Evolutionary conservation across 2,888 invertebrate genomes (phyloP), one percentile per base, ranked within the genome.

Genomic region (Fabriciana adippe): DNA sequence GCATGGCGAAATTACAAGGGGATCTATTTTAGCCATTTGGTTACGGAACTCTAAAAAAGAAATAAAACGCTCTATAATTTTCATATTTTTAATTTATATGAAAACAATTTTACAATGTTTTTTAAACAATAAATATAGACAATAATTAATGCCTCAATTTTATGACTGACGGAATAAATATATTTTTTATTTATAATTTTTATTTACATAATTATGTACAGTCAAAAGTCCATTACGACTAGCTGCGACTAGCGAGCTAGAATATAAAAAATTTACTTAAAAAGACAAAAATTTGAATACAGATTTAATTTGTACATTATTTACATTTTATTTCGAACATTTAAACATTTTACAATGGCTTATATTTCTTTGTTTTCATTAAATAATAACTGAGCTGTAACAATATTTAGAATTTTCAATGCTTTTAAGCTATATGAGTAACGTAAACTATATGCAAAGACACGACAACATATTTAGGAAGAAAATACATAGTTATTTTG

Each of bases 81-180:
- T 68, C 64, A 51, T 53, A 62, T 84, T 86, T 90, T 89, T 85
- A 86, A 59, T 84, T 89, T 81, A 89, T 89, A 89, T 88, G 88
- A 92, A 92, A 91, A 92, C 88, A 88, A 86, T 86, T 86, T 89
- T 88, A 90, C 87, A 90, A 86, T 88, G 78, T 86, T 84, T 85
- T 88, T 88, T 81, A 89, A 91, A 89, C 86, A 87, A 90, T 90
- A 89, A 85, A 89, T 88, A 88, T 84, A 82, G 81, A 78, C 83
- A 84, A 83, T 81, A 81, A 85, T 85, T 85, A 81, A 82, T 81
- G 76, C 86, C 75, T 84, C 84, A 88, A 85, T 87, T 83, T 80
- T 85, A 85, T 77, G 87, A 86, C 76, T 90, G 89, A 88, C 82
- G 83, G 88, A 90, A 88, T 91, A 90, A 87, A 89, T 88, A 89